Evolutionary conservation across 2,888 invertebrate genomes (phyloP).

Genomic region (Corbicula japonica): DNA sequence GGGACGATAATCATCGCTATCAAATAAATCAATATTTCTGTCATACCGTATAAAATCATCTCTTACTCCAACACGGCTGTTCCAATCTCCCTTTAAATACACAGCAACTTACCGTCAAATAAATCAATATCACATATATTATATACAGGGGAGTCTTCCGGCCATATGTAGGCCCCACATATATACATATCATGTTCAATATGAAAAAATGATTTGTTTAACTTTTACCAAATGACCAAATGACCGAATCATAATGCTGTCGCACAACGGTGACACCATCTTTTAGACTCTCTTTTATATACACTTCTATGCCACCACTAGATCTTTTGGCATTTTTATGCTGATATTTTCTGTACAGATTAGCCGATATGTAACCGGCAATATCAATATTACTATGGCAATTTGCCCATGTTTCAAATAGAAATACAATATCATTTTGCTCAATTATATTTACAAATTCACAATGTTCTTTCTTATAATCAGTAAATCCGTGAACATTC

Average conservation of each 20-base stretch:
- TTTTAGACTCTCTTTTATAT: too few relatives aligned
- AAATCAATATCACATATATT: slow-evolving; percentile 15
- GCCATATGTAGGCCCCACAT: slow-evolving; percentile 16
- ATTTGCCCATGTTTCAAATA: too few relatives aligned
- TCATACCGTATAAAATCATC: slow-evolving; percentile 16
- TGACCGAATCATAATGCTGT: slow-evolving; percentile 10
- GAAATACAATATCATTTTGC: too few relatives aligned
- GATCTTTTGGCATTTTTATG: too few relatives aligned
- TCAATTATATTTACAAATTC: too few relatives aligned
- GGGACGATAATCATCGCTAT: slow-evolving; percentile 5
- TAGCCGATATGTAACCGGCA: too few relatives aligned
- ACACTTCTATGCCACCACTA: too few relatives aligned
- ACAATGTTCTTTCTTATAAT: too few relatives aligned
- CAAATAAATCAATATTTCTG: neutral
- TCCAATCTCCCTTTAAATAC: slow-evolving; percentile 5
- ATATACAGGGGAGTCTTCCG: slow-evolving; percentile 12
- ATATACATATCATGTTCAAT: slow-evolving; percentile 7
- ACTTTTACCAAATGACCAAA: slow-evolving; percentile 20
- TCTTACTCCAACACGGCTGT: slow-evolving; percentile 6
- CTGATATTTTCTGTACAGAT: too few relatives aligned
- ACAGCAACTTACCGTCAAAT: neutral
- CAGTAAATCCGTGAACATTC: too few relatives aligned
- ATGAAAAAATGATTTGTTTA: slow-evolving; percentile 6
- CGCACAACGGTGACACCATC: too few relatives aligned
- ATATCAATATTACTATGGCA: too few relatives aligned